A percentile compares a stretch with the other conserved stretches of the same genome.
Conservation (phyloP, 2,797 vertebrate species). For the Leptatherina wallacei region DNA sequence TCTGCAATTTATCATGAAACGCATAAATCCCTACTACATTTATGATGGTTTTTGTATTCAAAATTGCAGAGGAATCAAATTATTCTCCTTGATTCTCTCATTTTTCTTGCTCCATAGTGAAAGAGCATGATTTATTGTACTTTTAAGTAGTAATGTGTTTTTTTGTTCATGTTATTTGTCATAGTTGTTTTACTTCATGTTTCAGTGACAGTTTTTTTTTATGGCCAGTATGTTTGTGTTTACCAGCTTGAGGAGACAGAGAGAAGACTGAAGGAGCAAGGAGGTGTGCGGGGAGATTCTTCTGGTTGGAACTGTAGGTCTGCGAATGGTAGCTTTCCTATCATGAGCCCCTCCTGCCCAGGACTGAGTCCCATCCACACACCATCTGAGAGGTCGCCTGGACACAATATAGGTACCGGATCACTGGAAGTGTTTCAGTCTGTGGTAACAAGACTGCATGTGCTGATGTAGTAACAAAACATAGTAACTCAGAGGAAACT, state of each 20-base stretch:
- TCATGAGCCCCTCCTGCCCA: conserved; percentile 64
- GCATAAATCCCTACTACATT: not conserved
- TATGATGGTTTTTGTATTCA: not conserved
- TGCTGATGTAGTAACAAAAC: not conserved
- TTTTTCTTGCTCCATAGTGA: not conserved
- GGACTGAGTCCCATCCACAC: conserved; percentile 63
- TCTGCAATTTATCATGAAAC: not conserved
- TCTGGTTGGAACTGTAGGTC: conserved; percentile 55
- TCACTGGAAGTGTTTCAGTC: not conserved
- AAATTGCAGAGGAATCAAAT: not conserved
- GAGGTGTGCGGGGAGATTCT: conserved; percentile 39
- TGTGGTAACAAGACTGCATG: not conserved
- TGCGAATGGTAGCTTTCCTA: conserved; percentile 53
- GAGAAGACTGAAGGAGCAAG: conserved; percentile 61
- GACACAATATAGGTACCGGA: conserved; percentile 61
- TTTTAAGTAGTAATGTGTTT: not conserved
- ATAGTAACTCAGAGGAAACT: not conserved
- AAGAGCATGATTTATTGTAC: not conserved
- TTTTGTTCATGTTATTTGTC: not conserved
- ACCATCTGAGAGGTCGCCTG: conserved; percentile 70
- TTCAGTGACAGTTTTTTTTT: too few relatives aligned
- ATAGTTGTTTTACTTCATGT: not conserved
- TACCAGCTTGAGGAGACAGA: conserved; percentile 76
- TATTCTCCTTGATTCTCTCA: not conserved
- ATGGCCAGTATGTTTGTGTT: not conserved